Conservation (phyloP, 2,888 invertebrate genomes). For the Scaptomyza polygonia region DNA sequence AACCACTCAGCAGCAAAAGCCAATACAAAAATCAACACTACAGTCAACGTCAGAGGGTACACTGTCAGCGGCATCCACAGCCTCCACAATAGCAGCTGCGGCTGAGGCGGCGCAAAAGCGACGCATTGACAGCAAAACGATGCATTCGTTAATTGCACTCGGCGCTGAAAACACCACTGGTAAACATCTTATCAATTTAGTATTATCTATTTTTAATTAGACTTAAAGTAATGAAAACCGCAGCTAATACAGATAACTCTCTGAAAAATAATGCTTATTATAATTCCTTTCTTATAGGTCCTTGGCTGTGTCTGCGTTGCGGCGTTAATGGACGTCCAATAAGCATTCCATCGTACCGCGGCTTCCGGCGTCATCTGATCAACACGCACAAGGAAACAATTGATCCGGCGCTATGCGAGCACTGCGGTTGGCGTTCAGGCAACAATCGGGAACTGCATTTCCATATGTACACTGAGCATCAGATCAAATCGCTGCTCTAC, state of each 20-base stretch:
- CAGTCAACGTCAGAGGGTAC: constrained; percentile 11
- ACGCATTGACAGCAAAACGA: constrained; percentile 87
- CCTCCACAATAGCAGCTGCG: constrained; percentile 28
- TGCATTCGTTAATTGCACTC: constrained; percentile 86
- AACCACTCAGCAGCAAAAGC: constrained; percentile 56
- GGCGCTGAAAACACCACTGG: constrained; percentile 88
- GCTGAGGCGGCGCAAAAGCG: constrained; percentile 82
- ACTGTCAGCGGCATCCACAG: constrained; percentile 26
- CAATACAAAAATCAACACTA: constrained; percentile 33
- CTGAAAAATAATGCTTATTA: not conserved
- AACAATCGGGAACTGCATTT: constrained; percentile 91
- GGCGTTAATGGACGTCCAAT: constrained; percentile 88
- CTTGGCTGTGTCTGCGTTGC: constrained; percentile 93
- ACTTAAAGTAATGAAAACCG: too few species aligned
- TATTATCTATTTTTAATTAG: too few species aligned
- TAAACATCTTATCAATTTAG: too few species aligned
- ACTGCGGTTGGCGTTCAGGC: constrained; percentile 91
- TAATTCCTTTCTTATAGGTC: constrained; percentile 83
- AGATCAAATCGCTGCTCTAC: constrained; percentile 89
- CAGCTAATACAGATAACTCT: not conserved
- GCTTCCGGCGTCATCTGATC: constrained; percentile 92
- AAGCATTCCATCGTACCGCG: constrained; percentile 91
- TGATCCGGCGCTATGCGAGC: constrained; percentile 91
- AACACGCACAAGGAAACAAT: constrained; percentile 92
- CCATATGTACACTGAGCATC: constrained; percentile 92